phyloP scores from a whole-genome alignment of 2,888 invertebrate genomes.

The Arctia plantaginis region DNA sequence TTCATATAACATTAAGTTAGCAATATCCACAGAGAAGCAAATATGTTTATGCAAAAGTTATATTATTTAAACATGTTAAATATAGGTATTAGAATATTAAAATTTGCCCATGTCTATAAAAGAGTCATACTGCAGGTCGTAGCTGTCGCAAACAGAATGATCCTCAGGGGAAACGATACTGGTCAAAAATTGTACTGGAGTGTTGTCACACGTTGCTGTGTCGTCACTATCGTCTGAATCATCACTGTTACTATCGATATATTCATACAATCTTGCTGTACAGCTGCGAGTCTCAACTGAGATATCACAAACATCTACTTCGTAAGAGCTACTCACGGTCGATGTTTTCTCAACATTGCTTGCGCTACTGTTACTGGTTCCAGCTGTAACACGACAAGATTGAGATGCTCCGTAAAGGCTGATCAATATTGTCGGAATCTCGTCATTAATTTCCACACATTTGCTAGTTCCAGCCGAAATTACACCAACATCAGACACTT shows the following conservation, averaged over 20 bases:
- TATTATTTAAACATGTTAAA: conserved; percentile 49
- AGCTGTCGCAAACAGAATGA: conserved; percentile 67
- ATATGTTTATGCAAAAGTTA: conserved; percentile 56
- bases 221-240: conserved; percentile 67
- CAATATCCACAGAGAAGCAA: conserved; percentile 68
- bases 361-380: conserved; percentile 19
- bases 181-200: conserved; percentile 51
- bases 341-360: conserved; percentile 1
- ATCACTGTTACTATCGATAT: conserved; percentile 76
- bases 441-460: conserved; percentile 52
- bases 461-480: conserved; percentile 37
- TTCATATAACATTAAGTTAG: conserved; percentile 51
- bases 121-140: conserved; percentile 83
- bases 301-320: conserved; percentile 46
- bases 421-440: conserved; percentile 56
- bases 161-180: conserved; percentile 61
- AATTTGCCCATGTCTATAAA: conserved; percentile 85
- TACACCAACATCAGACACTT: conserved; percentile 54
- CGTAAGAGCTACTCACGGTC: background rate
- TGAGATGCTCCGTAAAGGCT: conserved; percentile 55
- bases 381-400: conserved; percentile 45
- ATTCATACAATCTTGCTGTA: conserved; percentile 61
- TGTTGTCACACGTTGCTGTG: conserved; percentile 74
- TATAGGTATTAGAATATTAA: conserved; percentile 58
- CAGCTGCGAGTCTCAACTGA: conserved; percentile 32